Evolutionary conservation across 1,140 invertebrate species (phyloP), one percentile per base, ranked within the genome.

Genomic region (Aphaenogaster rudis): DNA sequence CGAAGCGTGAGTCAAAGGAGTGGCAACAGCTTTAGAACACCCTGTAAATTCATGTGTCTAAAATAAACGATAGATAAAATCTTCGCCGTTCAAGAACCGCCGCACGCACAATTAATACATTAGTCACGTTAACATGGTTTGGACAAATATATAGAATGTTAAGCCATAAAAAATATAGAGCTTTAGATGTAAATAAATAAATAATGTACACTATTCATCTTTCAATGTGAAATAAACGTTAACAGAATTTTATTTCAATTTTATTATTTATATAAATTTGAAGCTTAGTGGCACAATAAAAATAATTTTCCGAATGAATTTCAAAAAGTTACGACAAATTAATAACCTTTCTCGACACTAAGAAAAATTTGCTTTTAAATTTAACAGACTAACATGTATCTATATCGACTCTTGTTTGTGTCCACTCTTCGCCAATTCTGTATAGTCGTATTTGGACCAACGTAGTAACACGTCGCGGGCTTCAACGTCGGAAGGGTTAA

Each of bases 401-500:
- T 11, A 39, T 1, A 36, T 13, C 7, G 8, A 3, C 8, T 66
- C 6, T 8, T 39, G 3, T 2, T 3, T 2, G 0, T 9, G 17
- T 67, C 2, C 13, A 4, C 5, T 78, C 6, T 64, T 64, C 9
- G 42, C 2, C 45, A 36, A 39, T 79, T 79, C 33, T 39, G n/a
- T 39, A 11, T 42, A 67, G 28, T 39, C n/a, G 61, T 63, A 15
- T 67, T 80, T 67, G 11, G 48, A 45, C 7, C 4, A n/a, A 45
- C 36, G 21, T 11, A 39, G 28, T 15, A 42, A 69, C 69, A 69
- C 21, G 15, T 67, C 50, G 48, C 48, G 63, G 8, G 33, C 21
- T 15, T 57, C 1, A 17, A 57, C 28, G 36, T 74, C 42, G 67
- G 39, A 74, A 45, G 17, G 67, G 42, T 82, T 82, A 82, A 82